phyloP scores from a whole-genome alignment of 2,113 vertebrate species.

The Delphinapterus leucas region DNA sequence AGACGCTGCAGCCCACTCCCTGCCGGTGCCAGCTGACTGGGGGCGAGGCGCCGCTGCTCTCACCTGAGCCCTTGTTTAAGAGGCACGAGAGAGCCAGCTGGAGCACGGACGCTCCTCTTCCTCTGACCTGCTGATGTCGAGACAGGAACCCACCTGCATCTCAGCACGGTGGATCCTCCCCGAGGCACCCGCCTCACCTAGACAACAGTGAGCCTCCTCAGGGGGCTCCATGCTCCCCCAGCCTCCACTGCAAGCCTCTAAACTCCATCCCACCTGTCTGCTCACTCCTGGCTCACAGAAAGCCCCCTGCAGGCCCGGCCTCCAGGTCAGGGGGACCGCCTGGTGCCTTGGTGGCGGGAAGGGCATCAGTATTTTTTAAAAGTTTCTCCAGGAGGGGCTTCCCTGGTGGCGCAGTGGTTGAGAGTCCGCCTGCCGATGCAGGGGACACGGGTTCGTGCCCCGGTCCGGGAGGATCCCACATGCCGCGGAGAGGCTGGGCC shows the following conservation, averaged over 20 bases:
- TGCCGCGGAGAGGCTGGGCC: no score
- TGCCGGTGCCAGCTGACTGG: fast-evolving
- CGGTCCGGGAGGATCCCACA: no score
- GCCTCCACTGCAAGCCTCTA: not conserved
- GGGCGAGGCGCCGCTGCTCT: not conserved
- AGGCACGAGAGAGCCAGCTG: not conserved
- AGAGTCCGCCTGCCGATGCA: no score
- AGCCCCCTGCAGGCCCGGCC: not conserved
- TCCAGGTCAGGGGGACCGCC: no score
- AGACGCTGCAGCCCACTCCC: not conserved
- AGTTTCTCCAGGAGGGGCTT: not conserved
- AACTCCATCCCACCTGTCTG: no score
- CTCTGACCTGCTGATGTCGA: not conserved
- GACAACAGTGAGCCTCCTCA: not conserved
- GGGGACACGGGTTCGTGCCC: no score
- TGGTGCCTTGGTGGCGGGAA: not conserved
- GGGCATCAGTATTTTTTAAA: not conserved
- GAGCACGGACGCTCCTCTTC: not conserved
- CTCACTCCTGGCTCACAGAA: not conserved
- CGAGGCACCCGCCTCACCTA: not conserved
- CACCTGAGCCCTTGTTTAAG: not conserved
- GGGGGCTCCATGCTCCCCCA: no score
- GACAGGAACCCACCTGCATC: not conserved
- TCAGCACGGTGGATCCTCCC: fast-evolving
- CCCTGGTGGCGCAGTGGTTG: no score